Percentiles rank a stretch among this genome's conserved stretches.
These are phyloP conservation scores for Brachyalestes nurse DNA, from an alignment of 2,797 vertebrate species.

Conservation along the genomic window DNA sequence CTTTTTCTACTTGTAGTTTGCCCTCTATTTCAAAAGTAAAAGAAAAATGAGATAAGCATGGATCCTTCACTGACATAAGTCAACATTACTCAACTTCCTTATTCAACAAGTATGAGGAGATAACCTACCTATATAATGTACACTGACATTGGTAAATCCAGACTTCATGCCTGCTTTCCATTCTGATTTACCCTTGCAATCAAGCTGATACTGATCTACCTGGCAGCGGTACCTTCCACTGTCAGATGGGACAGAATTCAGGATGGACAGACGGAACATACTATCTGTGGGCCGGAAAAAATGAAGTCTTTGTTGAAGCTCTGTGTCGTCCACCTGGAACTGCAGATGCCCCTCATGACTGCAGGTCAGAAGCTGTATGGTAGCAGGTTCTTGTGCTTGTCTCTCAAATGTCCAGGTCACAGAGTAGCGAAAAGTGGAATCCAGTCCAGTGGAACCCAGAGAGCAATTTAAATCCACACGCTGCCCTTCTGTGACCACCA, in stretches of 20 bases:
- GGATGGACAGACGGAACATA: constrained; percentile 48
- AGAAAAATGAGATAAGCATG: not conserved
- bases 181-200: constrained; percentile 40
- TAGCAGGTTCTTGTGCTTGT: constrained; percentile 8
- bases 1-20: constrained; percentile 50
- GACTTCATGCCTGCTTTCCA: constrained; percentile 42
- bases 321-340: constrained; percentile 20
- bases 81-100: not conserved
- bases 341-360: constrained; percentile 46
- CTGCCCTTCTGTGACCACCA: constrained; percentile 45
- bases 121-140: constrained; percentile 49
- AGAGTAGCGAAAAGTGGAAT: constrained; percentile 48
- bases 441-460: constrained; percentile 25
- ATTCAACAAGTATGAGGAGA: not conserved
- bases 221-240: constrained; percentile 57
- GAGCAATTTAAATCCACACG: constrained; percentile 49
- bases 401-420: constrained; percentile 55
- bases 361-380: constrained; percentile 40
- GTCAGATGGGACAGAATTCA: constrained; percentile 48
- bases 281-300: constrained; percentile 49
- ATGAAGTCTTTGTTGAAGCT: constrained; percentile 38
- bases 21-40: constrained; percentile 37
- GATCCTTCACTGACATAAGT: not conserved
- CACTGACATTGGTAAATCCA: constrained; percentile 48
- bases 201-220: constrained; percentile 51